A percentile compares a stretch with the other conserved stretches of the same genome.
These are phyloP conservation scores for Drosophila arawakana DNA, from an alignment of 1,140 invertebrate genomes.

Conservation along the genomic window DNA sequence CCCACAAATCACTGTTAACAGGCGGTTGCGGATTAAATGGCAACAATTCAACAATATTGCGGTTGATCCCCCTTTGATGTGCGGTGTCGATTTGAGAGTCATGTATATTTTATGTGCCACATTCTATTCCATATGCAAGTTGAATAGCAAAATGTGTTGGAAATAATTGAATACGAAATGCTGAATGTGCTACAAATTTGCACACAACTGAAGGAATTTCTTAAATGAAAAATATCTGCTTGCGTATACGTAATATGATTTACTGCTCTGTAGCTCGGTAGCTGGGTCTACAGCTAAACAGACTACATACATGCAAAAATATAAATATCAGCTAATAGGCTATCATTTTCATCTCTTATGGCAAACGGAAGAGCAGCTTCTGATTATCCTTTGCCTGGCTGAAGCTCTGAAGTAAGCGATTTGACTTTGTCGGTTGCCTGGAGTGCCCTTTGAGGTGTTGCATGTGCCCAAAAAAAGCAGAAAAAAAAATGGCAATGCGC, in stretches of 20 bases:
- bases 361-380: background rate
- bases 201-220: background rate
- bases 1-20: slow-evolving; percentile 47
- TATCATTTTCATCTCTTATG: slow-evolving; percentile 24
- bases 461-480: slow-evolving; percentile 45
- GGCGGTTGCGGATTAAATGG: slow-evolving; percentile 5
- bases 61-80: slow-evolving; percentile 12
- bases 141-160: slow-evolving; percentile 6
- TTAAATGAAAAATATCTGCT: background rate
- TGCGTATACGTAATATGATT: slow-evolving; percentile 17
- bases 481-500: slow-evolving; percentile 18
- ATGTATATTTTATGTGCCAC: slow-evolving; percentile 15
- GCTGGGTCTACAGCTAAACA: background rate
- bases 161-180: background rate
- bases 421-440: slow-evolving; percentile 10
- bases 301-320: slow-evolving; percentile 2
- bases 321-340: slow-evolving; percentile 13
- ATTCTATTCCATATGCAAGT: slow-evolving; percentile 5
- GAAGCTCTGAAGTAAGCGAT: slow-evolving; percentile 1
- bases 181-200: slow-evolving; percentile 1
- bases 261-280: background rate
- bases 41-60: slow-evolving; percentile 23
- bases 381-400: background rate
- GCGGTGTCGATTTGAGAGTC: slow-evolving; percentile 26
- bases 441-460: slow-evolving; percentile 52